Conservation (phyloP, 2,888 invertebrate genomes). For the Macropis europaea region DNA sequence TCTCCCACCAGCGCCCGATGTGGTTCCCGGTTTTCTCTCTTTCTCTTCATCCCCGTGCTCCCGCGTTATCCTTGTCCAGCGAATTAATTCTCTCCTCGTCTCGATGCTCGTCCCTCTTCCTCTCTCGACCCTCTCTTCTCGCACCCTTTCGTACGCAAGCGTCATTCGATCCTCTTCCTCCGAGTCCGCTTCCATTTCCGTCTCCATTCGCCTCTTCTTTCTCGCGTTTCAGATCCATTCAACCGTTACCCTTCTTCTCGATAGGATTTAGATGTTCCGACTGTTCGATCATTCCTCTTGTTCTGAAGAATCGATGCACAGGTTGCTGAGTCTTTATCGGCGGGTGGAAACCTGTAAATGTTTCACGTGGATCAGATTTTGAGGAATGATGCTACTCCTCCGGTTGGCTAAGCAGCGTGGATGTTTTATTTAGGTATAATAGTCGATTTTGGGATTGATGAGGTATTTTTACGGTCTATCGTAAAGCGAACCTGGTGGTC, state of each 20-base stretch:
- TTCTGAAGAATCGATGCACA: too few species aligned
- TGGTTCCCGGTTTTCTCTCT: conserved; percentile 18
- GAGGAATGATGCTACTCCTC: too few species aligned
- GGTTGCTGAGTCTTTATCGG: too few species aligned
- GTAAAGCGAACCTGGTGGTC: too few species aligned
- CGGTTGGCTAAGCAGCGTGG: too few species aligned
- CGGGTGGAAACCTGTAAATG: too few species aligned
- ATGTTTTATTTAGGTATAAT: too few species aligned
- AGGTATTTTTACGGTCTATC: too few species aligned
- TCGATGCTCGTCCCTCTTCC: neutral
- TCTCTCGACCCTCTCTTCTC: neutral
- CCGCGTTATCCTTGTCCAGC: conserved; percentile 24
- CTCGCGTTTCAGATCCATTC: neutral
- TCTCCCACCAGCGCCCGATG: conserved; percentile 35
- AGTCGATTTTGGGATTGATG: too few species aligned
- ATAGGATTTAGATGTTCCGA: neutral
- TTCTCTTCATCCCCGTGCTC: neutral
- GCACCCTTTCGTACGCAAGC: conserved; percentile 1
- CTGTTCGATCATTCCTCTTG: neutral
- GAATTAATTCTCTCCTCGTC: conserved; percentile 11
- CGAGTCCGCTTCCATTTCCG: neutral
- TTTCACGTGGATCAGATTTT: too few species aligned
- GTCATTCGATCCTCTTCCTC: conserved; percentile 5
- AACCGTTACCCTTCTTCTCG: neutral
- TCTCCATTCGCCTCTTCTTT: neutral